Base-by-base conservation (phyloP, 2,888 invertebrate genomes). In the Atherix ibis region DNA sequence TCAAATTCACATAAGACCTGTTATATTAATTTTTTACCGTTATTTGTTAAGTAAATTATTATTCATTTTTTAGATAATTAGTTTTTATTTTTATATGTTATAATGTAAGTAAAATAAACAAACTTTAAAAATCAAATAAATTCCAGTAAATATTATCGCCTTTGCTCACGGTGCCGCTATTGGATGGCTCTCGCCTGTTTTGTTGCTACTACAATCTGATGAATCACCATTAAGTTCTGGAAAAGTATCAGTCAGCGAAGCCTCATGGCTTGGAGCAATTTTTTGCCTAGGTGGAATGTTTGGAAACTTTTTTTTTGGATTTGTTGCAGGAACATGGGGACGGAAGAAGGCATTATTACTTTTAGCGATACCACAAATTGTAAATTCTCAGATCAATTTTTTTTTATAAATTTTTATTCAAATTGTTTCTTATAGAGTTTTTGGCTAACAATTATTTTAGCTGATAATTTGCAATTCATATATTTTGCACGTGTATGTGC, bases 231-330 rank as follows among this genome's bases (percentile, higher is more conserved):
- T 45, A 32, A 24, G 19, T 13, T 25, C 31, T 5, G 42, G 42
- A 4, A 31, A 32, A 33, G 27, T 42, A 16, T 43, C 47, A 26
- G 50, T 56, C 4, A 39, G 50, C 4, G 47, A 58, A 38, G 48
- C 49, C 2, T 60, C 60, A 15, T 60, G 59, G 59, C 42, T 60
- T 28, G 59, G 56, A 1, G 45, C 58, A 1, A 14, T 50, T 2
- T 37, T 54, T 27, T 47, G 52, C 37, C 29, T 55, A 14, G 60
- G 60, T 12, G 55, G 53, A 8, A 14, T 57, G 0, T 16, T 42
- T 10, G 59, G 59, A 3, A 60, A 56, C 37, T 41, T 52, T 12
- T 15, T 47, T 3, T 57, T 50, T 31, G 52, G 55, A 9, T 43
- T 28, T 6, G 13, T 57, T 3, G 41, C 56, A 38, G 50, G 51